Evolutionary conservation across 1,140 invertebrate genomes (phyloP), one percentile per base, ranked within the genome.

Genomic region (Hydropsyche tenuis): DNA sequence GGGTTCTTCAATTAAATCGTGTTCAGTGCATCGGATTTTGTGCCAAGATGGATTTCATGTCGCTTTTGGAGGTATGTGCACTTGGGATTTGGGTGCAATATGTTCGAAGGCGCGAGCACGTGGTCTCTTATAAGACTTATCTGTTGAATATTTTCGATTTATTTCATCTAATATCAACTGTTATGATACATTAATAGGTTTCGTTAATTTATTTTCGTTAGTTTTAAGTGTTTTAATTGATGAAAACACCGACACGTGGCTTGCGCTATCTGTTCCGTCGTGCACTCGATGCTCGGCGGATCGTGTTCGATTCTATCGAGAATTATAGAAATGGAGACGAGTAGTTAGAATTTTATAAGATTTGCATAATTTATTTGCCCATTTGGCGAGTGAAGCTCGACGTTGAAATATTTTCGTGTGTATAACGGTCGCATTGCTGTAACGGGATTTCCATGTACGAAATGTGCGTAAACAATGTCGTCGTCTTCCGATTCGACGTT

Each of bases 31-130:
- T 37, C 30, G 3, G 30, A 37, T 4, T 3, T 9, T 37, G 3
- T 83, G 82, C 80, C 80, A 86, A 83, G 79, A 78, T 86, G 81
- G 85, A 86, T 78, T 76, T 86, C 51, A 80, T 86, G 76, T 84
- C 83, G 37, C 77, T 86, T 30, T 80, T 86, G 75, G 85, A 86
- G 85, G 85, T 86, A 84, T 81, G 66, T 66, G 12, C 22, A 9
- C 37, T 2, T 9, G 7, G 3, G 16, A 3, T 22, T 60, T 18
- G 22, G 11, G 16, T 30, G 4, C 63, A 60, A 60, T 60, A 60
- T 60, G 56, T 18, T 60, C 4, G 56, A 20, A 12, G 22, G 12
- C 5, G 16, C 12, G 14, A 3, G 56, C 56, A 60, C 56, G 56
- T 60, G 56, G 2, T 60, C 22, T 7, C 56, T 9, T 0, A 2